Evolutionary conservation across 2,797 vertebrate genomes (phyloP), one percentile per base, ranked within the genome.

Genomic region (Siniperca scherzeri): DNA sequence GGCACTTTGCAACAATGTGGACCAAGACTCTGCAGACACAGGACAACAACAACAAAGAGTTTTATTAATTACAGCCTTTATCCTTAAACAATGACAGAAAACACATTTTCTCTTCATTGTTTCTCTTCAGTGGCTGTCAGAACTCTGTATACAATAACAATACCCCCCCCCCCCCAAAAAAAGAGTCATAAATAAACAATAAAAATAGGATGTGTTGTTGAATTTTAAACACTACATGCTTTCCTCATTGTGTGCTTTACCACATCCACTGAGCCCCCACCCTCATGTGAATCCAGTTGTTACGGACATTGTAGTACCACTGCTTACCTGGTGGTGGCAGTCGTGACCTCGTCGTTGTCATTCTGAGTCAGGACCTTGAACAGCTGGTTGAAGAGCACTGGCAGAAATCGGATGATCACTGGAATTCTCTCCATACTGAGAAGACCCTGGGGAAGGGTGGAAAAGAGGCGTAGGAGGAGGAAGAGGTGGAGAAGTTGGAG

Each of bases 381-480:
- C 75, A 99, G 97, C 55, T 99, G 98, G 95, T 99, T 99, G 89
- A 99, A 96, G 83, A 99, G 97, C 78, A 99, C 88, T 30, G 99
- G 99, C 83, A 99, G 96, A 91, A 99, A 99, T 87, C 96, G 96
- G 89, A 99, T 96, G 82, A 99, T 97, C 65, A 98, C 97, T 61
- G 97, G 97, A 92, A 98, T 98, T 95, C 96, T 98, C 94, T 99
- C 98, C 91, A 99, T 98, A 78, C 96, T 98, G 90, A 99, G 87
- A 77, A 99, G 96, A 91, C 98, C 98, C 98, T 99, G 93, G 77
- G 85, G 71, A 80, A 73, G 44, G 22, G 40, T 66, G 73, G 70
- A 65, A 59, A 67, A 53, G 16, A 65, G 59, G 70, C 1, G 16
- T 16, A 42, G 66, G 73, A 74, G 68, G 61, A 67, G 21, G 40